Evolutionary conservation across 2,888 invertebrate genomes (phyloP).

Genomic region (Escarpia spicata): DNA sequence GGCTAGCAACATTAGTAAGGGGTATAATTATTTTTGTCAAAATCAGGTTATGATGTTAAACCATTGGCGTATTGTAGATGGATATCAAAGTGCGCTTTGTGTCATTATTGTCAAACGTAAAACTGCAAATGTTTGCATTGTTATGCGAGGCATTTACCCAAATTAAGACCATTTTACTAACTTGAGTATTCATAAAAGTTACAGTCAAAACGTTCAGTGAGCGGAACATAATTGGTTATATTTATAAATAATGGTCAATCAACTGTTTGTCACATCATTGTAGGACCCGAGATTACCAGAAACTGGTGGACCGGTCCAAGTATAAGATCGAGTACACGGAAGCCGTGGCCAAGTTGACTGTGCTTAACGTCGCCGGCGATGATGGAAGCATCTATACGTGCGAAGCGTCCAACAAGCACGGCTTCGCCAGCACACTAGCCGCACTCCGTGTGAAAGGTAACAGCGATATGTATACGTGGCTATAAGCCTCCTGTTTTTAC

Average conservation of each 20-base stretch:
- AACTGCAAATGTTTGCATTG: not conserved
- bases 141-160: not conserved
- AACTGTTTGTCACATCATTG: not conserved
- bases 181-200: not conserved
- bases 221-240: not conserved
- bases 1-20: not conserved
- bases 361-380: slow-evolving; percentile 65
- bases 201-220: not conserved
- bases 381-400: slow-evolving; percentile 47
- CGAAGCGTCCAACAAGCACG: slow-evolving; percentile 46
- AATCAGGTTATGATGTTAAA: not conserved
- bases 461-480: slow-evolving; percentile 8
- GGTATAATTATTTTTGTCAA: not conserved
- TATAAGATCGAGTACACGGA: slow-evolving; percentile 49
- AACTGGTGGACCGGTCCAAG: slow-evolving; percentile 47
- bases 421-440: slow-evolving; percentile 41
- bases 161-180: not conserved
- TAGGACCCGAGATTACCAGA: slow-evolving; percentile 43
- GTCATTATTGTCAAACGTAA: not conserved
- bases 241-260: not conserved
- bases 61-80: not conserved
- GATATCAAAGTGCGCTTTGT: not conserved
- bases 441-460: slow-evolving; percentile 43
- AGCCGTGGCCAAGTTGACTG: slow-evolving; percentile 68
- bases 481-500: not conserved